Evolutionary conservation across 2,113 vertebrate species (phyloP), one percentile per base, ranked within the genome.

Genomic region (Eira barbara): DNA sequence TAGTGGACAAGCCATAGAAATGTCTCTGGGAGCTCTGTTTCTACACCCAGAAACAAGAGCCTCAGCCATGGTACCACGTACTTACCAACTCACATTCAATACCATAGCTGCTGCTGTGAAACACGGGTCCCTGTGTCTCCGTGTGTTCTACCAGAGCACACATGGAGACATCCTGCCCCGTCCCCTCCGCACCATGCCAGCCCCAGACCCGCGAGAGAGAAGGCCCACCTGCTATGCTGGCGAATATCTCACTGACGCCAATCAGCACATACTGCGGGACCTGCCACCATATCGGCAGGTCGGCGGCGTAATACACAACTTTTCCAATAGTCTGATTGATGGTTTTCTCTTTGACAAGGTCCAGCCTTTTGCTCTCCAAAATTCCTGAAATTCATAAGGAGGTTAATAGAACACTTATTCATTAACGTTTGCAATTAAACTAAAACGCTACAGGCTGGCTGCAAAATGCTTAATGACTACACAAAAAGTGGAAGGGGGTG

Each of bases 181-280:
- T 36, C 6, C 67, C 34, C 18, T 36, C n/a, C 3, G 1, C 17
- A 21, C n/a, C 34, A 7, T 1, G 17, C 17, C 7, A 4, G 25
- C 17, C 31, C 21, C n/a, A 14, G 55, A 39, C 0, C 47, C 0
- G 18, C 0, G 8, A 3, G 34, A 7, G 9, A 13, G 34, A 25
- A 73, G 47, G 94, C 98, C 96, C 98, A 99, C 99, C 99, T 98
- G 99, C 99, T 95, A 99, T 99, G 98, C 99, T 99, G 91, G 99
- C 99, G 94, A 99, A 99, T 98, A 99, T 99, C 98, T 99, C 99
- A 57, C 99, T 99, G 98, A 99, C 98, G 84, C 99, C 99, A 49
- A 99, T 99, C 78, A 99, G 99, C 98, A 99, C 98, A 6, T 99
- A 99, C 4, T 99, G 99, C n/a, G 99, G 99, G 18, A 99, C 96